Evolutionary conservation across 2,113 vertebrate species (phyloP).

Genomic region (Raja brachyura): DNA sequence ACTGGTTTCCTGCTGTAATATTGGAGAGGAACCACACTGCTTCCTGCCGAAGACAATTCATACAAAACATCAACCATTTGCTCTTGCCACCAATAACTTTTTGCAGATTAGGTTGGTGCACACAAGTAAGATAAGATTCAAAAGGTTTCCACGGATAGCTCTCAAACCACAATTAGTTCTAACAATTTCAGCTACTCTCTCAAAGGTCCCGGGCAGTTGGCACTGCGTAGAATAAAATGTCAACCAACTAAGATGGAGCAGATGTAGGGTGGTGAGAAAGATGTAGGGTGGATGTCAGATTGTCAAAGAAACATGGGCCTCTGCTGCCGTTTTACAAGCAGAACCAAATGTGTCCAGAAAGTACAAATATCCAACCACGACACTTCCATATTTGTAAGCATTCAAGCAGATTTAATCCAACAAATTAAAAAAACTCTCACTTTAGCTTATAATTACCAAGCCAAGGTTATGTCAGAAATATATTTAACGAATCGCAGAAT

Average conservation of each 20-base stretch:
- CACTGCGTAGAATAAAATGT: neutral
- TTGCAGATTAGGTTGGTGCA: neutral
- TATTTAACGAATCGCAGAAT: neutral
- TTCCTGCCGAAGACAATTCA: constrained; percentile 66
- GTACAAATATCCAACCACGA: neutral
- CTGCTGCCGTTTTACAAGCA: neutral
- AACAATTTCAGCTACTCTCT: neutral
- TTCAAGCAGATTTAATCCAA: neutral
- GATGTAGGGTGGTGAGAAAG: neutral
- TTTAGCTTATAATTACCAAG: neutral
- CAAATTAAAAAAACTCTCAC: neutral
- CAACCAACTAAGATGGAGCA: neutral
- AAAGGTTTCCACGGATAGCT: neutral
- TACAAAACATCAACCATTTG: neutral
- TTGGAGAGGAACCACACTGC: constrained; percentile 99
- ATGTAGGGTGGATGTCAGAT: neutral
- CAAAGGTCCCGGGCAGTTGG: neutral
- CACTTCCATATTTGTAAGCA: neutral
- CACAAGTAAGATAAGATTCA: neutral
- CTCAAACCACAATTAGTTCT: neutral
- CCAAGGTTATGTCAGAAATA: neutral
- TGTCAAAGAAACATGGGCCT: neutral
- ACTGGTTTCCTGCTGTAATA: constrained; percentile 97
- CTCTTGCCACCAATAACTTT: neutral
- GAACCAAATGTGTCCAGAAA: neutral